A percentile compares a stretch with the other conserved stretches of the same genome.
Evolutionary conservation across 2,888 invertebrate genomes (phyloP).

Genomic region (Chouioia cunea): DNA sequence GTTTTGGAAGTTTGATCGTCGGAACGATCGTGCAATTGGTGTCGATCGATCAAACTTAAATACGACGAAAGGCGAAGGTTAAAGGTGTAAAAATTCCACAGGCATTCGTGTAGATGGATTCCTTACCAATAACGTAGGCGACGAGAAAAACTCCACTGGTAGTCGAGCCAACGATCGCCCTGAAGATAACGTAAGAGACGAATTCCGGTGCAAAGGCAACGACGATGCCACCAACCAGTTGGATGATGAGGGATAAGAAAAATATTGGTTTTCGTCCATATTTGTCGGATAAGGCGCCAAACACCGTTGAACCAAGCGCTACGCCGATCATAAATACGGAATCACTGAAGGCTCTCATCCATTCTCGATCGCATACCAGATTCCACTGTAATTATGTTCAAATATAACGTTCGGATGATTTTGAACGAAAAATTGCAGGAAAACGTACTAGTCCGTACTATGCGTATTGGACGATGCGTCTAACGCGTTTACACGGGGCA

Average conservation of each 20-base stretch:
- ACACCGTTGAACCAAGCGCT: constrained; percentile 78
- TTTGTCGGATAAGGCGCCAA: constrained; percentile 81
- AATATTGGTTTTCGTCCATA: constrained; percentile 80
- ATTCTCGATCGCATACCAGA: constrained; percentile 76
- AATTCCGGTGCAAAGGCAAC: constrained; percentile 79
- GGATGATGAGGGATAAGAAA: constrained; percentile 78
- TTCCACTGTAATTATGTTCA: constrained; percentile 70
- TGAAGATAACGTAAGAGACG: constrained; percentile 75
- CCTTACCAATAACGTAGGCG: constrained; percentile 81
- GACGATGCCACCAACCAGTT: constrained; percentile 77
- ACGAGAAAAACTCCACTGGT: constrained; percentile 84
- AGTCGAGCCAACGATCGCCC: constrained; percentile 79
- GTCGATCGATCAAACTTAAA: too few relatives aligned
- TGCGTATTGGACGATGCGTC: too few relatives aligned
- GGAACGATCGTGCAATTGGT: too few relatives aligned
- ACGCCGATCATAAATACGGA: constrained; percentile 81
- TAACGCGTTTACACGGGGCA: too few relatives aligned
- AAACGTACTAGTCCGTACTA: too few relatives aligned
- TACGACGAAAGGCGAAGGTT: too few relatives aligned
- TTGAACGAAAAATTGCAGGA: too few relatives aligned
- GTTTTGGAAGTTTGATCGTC: too few relatives aligned
- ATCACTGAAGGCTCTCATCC: constrained; percentile 76
- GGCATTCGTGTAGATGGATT: too few relatives aligned
- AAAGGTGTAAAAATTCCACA: too few relatives aligned
- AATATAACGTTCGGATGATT: too few relatives aligned